phyloP scores from a whole-genome alignment of 2,113 vertebrate species.

The Hymenochirus boettgeri region DNA sequence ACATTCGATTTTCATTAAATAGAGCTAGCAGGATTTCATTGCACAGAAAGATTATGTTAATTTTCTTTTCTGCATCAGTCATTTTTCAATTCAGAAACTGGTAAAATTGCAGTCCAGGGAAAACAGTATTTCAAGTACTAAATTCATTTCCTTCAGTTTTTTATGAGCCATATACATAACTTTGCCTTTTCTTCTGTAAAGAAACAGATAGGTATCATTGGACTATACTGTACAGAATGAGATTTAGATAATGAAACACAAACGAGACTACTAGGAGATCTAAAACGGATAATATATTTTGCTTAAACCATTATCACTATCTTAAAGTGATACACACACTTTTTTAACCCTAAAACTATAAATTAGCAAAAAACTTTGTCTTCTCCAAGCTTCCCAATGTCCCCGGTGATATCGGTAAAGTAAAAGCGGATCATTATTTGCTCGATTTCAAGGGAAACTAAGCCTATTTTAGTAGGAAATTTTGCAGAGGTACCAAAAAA shows the following conservation, averaged over 20 bases:
- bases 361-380: no score
- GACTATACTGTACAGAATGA: constrained; percentile 13
- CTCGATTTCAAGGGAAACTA: no score
- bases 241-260: constrained; percentile 13
- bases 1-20: constrained; percentile 35
- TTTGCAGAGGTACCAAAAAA: no score
- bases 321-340: no score
- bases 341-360: no score
- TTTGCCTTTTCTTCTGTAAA: constrained; percentile 19
- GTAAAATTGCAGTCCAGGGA: constrained; percentile 33
- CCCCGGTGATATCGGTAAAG: no score
- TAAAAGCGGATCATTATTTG: no score
- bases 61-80: constrained; percentile 37
- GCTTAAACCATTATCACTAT: background rate
- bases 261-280: constrained; percentile 5
- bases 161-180: constrained; percentile 26
- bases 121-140: constrained; percentile 32
- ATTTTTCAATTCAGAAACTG: constrained; percentile 36
- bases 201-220: constrained; percentile 15
- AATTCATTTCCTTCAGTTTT: constrained; percentile 26
- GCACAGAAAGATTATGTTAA: constrained; percentile 41
- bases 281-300: constrained; percentile 10
- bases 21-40: constrained; percentile 37
- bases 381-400: no score
- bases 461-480: no score